These are phyloP conservation scores for Heterohyrax brucei DNA, from an alignment of 2,797 vertebrate genomes.

Conservation along the genomic window DNA sequence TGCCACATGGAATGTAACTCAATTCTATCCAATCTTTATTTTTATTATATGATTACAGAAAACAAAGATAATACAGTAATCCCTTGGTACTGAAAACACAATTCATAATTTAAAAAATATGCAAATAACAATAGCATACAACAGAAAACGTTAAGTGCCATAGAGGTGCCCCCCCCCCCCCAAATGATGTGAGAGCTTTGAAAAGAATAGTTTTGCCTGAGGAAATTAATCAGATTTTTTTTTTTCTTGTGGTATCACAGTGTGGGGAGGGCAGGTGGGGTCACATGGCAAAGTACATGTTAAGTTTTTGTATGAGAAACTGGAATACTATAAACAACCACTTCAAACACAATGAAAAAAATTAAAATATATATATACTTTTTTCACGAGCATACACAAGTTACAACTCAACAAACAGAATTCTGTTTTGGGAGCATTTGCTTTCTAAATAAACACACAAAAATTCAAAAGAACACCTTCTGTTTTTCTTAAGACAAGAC, in stretches of 20 bases:
- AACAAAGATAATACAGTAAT: neutral
- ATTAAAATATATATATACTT: too few species aligned
- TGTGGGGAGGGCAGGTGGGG: too few species aligned
- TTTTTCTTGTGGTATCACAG: too few species aligned
- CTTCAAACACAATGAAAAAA: too few species aligned
- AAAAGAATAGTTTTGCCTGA: neutral
- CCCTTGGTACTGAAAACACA: neutral
- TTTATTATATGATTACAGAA: neutral
- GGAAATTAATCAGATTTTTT: neutral
- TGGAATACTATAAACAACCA: too few species aligned
- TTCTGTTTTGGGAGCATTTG: neutral
- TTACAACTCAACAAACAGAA: neutral
- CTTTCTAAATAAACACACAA: neutral
- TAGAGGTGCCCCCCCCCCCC: neutral
- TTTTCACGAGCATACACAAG: neutral
- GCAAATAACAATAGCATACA: neutral
- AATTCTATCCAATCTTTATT: neutral
- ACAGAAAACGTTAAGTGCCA: neutral
- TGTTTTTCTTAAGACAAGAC: neutral
- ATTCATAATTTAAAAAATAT: neutral
- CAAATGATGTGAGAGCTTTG: neutral
- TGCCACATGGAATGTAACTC: neutral
- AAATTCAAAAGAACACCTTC: neutral
- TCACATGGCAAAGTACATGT: too few species aligned
- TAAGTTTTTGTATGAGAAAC: too few species aligned